phyloP scores from a whole-genome alignment of 2,888 invertebrate genomes.

The Esperia sulphurella region DNA sequence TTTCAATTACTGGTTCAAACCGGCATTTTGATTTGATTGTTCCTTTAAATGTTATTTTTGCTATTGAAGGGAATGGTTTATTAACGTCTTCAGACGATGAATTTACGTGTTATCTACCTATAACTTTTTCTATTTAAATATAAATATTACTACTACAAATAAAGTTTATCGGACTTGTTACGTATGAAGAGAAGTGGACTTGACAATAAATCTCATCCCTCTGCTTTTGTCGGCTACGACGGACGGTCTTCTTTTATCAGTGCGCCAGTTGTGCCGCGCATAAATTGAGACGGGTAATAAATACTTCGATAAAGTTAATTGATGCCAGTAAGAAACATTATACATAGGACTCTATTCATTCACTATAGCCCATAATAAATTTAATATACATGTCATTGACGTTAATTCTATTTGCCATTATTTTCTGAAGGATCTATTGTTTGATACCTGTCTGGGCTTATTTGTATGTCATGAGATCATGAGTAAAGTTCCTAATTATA shows the following conservation, averaged over 20 bases:
- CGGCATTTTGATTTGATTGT: too few species aligned
- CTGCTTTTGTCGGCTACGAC: slow-evolving; percentile 8
- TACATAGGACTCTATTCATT: slow-evolving; percentile 2
- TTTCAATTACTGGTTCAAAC: too few species aligned
- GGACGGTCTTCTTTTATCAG: slow-evolving; percentile 9
- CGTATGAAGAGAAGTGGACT: not conserved
- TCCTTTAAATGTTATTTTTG: too few species aligned
- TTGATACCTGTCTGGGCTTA: too few species aligned
- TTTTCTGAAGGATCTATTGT: too few species aligned
- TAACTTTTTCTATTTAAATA: too few species aligned
- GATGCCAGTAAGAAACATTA: slow-evolving; percentile 16
- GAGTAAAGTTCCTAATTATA: too few species aligned
- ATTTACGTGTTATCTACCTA: too few species aligned
- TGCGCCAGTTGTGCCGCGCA: slow-evolving; percentile 13
- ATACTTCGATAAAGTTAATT: slow-evolving; percentile 29
- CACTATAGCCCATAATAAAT: not conserved
- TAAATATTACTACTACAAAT: too few species aligned
- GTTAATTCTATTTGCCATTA: not conserved
- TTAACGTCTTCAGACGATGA: too few species aligned
- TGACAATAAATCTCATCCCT: slow-evolving; percentile 1
- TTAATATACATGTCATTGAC: not conserved
- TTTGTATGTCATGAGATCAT: too few species aligned
- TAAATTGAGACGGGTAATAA: slow-evolving; percentile 22
- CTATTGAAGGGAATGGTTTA: too few species aligned
- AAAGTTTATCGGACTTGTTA: not conserved